Percentiles rank a stretch among this genome's conserved stretches.
Conservation (phyloP, 1,140 invertebrate genomes). For the Frieseomelitta varia region DNA sequence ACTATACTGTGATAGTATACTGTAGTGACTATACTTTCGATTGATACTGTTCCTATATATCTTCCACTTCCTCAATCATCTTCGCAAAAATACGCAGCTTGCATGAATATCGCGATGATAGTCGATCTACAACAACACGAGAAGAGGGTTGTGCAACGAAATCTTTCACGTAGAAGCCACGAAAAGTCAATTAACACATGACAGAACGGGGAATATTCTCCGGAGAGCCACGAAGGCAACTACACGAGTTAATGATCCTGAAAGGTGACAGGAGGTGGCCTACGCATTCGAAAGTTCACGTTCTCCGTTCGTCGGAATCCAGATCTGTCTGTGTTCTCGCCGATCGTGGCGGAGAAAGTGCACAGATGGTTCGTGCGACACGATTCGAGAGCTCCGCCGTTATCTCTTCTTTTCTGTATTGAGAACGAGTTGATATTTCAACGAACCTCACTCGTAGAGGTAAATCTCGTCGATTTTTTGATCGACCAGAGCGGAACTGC, state of each 20-base stretch:
- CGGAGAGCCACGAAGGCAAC: not conserved
- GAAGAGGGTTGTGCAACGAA: not conserved
- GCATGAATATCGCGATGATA: too few species aligned
- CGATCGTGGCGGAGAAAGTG: slow-evolving; percentile 36
- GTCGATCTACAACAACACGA: not conserved
- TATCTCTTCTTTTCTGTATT: not conserved
- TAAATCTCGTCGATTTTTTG: not conserved
- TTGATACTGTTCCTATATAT: not conserved
- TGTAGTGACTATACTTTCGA: too few species aligned
- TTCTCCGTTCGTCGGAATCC: slow-evolving; percentile 6
- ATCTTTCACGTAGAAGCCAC: not conserved
- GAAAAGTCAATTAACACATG: slow-evolving; percentile 8
- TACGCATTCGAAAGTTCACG: slow-evolving; percentile 49
- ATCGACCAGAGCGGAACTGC: not conserved
- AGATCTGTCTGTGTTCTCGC: not conserved
- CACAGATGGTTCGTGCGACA: not conserved
- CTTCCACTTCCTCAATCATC: not conserved
- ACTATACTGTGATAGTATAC: not conserved
- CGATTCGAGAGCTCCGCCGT: not conserved
- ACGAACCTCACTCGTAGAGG: not conserved
- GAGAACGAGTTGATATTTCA: not conserved
- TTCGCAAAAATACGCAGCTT: not conserved
- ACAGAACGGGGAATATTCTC: not conserved
- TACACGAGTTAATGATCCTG: slow-evolving; percentile 27
- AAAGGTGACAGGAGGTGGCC: slow-evolving; percentile 25